Evolutionary conservation across 2,113 vertebrate species (phyloP).

Genomic region (Saimiri boliviensis): DNA sequence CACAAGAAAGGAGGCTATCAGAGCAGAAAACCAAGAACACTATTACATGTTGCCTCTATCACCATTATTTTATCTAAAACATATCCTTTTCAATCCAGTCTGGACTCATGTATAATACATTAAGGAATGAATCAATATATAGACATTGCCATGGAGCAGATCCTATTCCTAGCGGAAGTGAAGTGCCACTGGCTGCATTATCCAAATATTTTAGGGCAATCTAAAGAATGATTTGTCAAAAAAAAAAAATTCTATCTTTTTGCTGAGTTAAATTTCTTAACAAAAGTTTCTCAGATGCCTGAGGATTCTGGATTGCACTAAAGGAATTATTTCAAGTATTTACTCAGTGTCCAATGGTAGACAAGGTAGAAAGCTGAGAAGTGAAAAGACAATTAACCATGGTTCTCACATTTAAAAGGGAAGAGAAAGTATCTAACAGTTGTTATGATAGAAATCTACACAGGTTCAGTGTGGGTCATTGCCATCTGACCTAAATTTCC

Average conservation of each 20-base stretch:
- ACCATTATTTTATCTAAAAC: not conserved
- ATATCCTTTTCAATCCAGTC: not conserved
- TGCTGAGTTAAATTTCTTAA: not conserved
- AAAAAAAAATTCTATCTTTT: not conserved
- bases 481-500: not conserved
- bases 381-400: not conserved
- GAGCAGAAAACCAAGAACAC: not conserved
- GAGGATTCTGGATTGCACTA: not conserved
- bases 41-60: not conserved
- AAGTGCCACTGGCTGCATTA: not conserved
- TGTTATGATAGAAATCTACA: not conserved
- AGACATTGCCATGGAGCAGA: not conserved
- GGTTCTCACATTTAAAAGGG: not conserved
- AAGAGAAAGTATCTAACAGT: not conserved
- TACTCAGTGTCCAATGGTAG: not conserved
- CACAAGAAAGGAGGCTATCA: not conserved
- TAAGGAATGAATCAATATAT: not conserved
- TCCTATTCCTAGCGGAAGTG: not conserved
- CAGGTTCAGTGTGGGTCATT: not conserved
- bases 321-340: not conserved
- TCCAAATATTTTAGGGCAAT: not conserved
- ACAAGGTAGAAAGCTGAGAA: not conserved
- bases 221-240: not conserved
- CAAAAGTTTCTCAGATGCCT: not conserved
- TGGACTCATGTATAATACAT: not conserved